Evolutionary conservation across 2,113 vertebrate species (phyloP).

Genomic region (Callospermophilus lateralis): DNA sequence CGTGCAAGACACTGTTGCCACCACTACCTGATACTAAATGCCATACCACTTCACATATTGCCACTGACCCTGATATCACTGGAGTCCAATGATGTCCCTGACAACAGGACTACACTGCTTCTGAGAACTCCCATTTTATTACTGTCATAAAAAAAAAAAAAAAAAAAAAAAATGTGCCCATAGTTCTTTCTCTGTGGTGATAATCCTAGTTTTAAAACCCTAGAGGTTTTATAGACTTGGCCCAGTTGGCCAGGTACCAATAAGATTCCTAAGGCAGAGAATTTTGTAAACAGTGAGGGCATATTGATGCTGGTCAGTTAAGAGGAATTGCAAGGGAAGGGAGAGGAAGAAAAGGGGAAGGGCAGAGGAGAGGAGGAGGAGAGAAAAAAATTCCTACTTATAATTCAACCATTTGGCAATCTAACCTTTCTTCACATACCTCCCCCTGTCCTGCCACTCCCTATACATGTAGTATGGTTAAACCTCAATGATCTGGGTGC

Average conservation of each 20-base stretch:
- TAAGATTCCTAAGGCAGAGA: neutral
- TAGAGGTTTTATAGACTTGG: neutral
- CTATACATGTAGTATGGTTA: neutral
- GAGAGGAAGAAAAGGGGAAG: too few relatives aligned
- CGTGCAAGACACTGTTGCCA: too few relatives aligned
- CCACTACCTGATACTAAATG: fast-evolving
- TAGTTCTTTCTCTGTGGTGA: neutral
- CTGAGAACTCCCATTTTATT: neutral
- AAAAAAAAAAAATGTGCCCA: neutral
- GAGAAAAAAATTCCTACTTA: neutral
- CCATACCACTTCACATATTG: neutral
- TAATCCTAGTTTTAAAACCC: neutral
- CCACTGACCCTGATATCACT: neutral
- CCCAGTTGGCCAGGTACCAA: neutral
- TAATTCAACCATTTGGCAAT: neutral
- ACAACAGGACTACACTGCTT: neutral
- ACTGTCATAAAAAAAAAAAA: neutral
- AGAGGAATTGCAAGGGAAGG: neutral
- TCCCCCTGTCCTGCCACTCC: neutral
- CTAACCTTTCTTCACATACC: neutral
- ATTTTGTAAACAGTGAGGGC: neutral
- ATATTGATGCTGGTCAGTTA: neutral
- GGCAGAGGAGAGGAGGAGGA: neutral
- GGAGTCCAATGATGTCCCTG: neutral
- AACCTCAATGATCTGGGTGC: neutral